These are phyloP conservation scores for Rhagoletis pomonella DNA, from an alignment of 1,140 invertebrate species.

Conservation along the genomic window DNA sequence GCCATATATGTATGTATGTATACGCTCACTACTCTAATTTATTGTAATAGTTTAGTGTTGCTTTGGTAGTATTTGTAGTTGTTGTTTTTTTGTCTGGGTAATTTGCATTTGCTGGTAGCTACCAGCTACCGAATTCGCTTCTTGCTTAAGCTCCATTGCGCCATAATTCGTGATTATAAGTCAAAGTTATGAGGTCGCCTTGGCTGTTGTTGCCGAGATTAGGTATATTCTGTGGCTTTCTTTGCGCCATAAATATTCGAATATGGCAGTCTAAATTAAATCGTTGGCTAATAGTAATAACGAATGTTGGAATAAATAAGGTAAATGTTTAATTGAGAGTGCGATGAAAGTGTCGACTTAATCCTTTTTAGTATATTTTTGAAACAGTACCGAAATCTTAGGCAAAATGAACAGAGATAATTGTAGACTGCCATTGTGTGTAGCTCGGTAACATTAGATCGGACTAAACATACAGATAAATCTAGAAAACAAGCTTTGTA, in stretches of 20 bases:
- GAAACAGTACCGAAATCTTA: background rate
- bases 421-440: no score
- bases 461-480: no score
- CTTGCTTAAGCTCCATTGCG: slow-evolving; percentile 49
- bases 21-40: background rate
- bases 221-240: slow-evolving; percentile 9
- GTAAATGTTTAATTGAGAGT: background rate
- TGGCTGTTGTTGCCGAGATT: slow-evolving; percentile 1
- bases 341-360: background rate
- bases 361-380: background rate
- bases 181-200: slow-evolving; percentile 61
- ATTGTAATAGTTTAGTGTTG: slow-evolving; percentile 49
- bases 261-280: slow-evolving; percentile 43
- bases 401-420: background rate
- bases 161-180: slow-evolving; percentile 69
- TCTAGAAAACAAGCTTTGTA: no score
- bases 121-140: background rate
- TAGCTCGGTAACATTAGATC: no score
- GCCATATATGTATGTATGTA: no score
- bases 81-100: slow-evolving; percentile 59
- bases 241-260: slow-evolving; percentile 36
- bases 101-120: slow-evolving; percentile 63
- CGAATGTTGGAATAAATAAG: slow-evolving; percentile 35
- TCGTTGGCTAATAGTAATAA: slow-evolving; percentile 44
- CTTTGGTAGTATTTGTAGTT: background rate